A percentile compares a stretch with the other conserved stretches of the same genome.
phyloP scores from a whole-genome alignment of 2,113 vertebrate species.

The Perca schrenkii region DNA sequence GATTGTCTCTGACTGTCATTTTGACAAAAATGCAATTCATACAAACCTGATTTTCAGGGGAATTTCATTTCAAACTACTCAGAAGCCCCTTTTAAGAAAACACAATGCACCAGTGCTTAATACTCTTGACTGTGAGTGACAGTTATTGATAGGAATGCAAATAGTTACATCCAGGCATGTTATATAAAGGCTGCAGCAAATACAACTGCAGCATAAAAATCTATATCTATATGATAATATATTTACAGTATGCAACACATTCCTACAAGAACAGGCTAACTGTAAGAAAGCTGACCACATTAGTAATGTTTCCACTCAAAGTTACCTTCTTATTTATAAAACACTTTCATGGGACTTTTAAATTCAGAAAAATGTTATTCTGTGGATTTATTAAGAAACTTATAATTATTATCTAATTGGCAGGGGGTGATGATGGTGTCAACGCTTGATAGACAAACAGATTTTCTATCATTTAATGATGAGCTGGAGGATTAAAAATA shows the following conservation, averaged over 20 bases:
- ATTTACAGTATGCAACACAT: neutral
- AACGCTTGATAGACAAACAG: neutral
- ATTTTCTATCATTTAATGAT: constrained; percentile 4
- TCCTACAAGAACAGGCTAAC: neutral
- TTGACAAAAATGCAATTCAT: constrained; percentile 34
- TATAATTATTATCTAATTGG: neutral
- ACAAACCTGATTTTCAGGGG: constrained; percentile 32
- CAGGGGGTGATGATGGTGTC: neutral
- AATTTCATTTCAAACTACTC: constrained; percentile 36
- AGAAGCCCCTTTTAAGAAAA: neutral
- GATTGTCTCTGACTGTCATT: constrained; percentile 27
- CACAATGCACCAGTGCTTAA: constrained; percentile 26
- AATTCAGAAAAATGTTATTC: neutral
- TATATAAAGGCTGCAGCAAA: constrained; percentile 1
- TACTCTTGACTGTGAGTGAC: constrained; percentile 2
- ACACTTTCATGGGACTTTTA: neutral
- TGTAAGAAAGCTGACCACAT: neutral
- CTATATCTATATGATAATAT: neutral
- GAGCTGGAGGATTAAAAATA: neutral
- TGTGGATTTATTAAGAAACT: constrained; percentile 5
- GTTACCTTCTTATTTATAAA: constrained; percentile 2
- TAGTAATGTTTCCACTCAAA: neutral
- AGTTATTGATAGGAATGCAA: constrained; percentile 27
- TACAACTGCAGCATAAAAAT: neutral
- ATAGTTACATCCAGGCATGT: neutral